Evolutionary conservation across 2,888 invertebrate genomes (phyloP), one percentile per base, ranked within the genome.

Genomic region (Lumbricus terrestris): DNA sequence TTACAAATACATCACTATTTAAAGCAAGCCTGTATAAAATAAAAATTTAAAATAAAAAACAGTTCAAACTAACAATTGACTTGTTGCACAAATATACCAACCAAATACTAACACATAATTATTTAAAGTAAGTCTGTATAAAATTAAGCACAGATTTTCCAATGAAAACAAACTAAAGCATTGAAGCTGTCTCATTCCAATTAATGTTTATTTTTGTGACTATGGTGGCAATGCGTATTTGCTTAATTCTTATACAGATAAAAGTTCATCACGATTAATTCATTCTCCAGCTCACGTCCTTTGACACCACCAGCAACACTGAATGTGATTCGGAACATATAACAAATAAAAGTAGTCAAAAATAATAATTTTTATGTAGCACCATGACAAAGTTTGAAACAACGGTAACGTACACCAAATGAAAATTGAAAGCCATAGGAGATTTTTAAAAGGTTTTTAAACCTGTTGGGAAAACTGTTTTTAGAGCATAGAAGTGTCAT

Each of bases 401-500:
- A 69, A 69, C n/a, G 69, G n/a, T 69, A 16, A 6, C n/a, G 8
- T 69, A 69, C n/a, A n/a, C n/a, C n/a, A 69, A 54, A 23, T 20
- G 47, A 47, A 47, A 47, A 47, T 47, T 18, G 20, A 47, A 69
- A 69, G 69, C n/a, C 69, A 69, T 6, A 69, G 29, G n/a, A n/a
- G 29, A 69, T n/a, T 2, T 69, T n/a, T n/a, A 69, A n/a, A n/a
- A 29, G 6, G 69, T n/a, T 69, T n/a, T 69, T 69, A 69, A 54
- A n/a, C 20, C 0, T 47, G 47, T 1, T 47, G 23, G 23, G 47
- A 47, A 47, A 47, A 47, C 23, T 47, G 47, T 47, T 23, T 47
- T 47, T 47, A 47, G 1, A 16, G 69, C 11, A 29, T 13, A 88
- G 5, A 5, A 23, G 33, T 33, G 15, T 93, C 94, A 93, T 92